Evolutionary conservation across 2,888 invertebrate genomes (phyloP).

Genomic region (Odiellus spinosus): DNA sequence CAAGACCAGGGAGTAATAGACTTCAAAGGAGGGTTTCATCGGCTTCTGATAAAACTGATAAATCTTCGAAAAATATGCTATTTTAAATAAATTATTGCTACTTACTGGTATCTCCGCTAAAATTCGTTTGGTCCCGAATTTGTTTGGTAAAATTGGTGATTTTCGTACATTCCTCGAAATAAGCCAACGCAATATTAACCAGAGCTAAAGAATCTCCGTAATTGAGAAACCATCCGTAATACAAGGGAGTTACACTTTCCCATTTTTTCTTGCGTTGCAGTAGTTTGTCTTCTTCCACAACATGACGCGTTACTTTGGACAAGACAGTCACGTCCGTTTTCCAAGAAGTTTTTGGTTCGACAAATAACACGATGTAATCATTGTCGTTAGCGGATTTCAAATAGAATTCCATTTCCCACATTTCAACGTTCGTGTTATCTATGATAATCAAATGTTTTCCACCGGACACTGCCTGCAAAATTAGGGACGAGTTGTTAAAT

Average conservation of each 20-base stretch:
- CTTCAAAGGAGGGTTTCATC: no score
- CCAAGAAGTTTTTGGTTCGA: conserved; percentile 1
- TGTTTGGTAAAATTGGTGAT: not conserved
- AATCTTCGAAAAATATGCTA: no score
- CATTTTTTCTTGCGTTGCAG: not conserved
- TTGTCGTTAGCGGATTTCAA: not conserved
- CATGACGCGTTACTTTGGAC: not conserved
- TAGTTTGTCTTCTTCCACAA: not conserved
- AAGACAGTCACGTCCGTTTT: not conserved
- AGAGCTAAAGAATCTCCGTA: not conserved
- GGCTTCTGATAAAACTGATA: no score
- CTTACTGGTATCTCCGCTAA: not conserved
- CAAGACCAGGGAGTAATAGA: no score
- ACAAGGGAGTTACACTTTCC: not conserved
- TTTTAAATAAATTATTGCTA: not conserved
- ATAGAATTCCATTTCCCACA: conserved; percentile 1
- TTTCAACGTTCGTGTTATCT: not conserved
- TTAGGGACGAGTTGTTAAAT: no score
- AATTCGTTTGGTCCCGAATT: not conserved
- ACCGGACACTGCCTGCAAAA: not conserved
- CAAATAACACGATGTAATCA: not conserved
- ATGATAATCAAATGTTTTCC: not conserved
- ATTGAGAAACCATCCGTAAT: conserved; percentile 2
- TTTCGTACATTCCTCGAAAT: not conserved
- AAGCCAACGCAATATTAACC: not conserved